Evolutionary conservation across 1,140 invertebrate species (phyloP).

Genomic region (Drosophila novamexicana): DNA sequence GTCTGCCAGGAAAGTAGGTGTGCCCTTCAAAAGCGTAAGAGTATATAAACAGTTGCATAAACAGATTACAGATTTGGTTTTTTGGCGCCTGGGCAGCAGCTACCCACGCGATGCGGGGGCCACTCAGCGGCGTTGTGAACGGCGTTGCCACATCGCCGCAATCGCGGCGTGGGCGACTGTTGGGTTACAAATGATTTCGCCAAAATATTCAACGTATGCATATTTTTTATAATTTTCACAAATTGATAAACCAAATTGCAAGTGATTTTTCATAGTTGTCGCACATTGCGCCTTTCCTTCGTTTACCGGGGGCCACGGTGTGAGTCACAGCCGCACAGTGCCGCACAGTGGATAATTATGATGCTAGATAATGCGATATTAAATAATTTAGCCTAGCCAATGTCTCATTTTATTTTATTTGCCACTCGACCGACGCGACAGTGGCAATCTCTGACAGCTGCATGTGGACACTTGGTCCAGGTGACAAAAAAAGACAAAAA

Average conservation of each 20-base stretch:
- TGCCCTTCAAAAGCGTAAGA: conserved; percentile 25
- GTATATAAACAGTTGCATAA: conserved; percentile 72
- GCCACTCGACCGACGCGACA: conserved; percentile 60
- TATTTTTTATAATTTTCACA: conserved; percentile 83
- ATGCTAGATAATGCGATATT: conserved; percentile 80
- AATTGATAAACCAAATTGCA: conserved; percentile 83
- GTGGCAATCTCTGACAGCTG: conserved; percentile 78
- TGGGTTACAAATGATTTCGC: conserved; percentile 77
- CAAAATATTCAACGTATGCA: conserved; percentile 82
- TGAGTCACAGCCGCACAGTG: conserved; percentile 56
- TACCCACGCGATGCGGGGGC: conserved; percentile 33
- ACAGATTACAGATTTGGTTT: conserved; percentile 62
- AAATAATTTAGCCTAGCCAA: conserved; percentile 60
- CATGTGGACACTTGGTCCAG: conserved; percentile 62
- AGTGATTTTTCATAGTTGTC: conserved; percentile 77
- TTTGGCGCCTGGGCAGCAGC: conserved; percentile 58
- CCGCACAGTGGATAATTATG: conserved; percentile 68
- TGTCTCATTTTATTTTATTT: conserved; percentile 62
- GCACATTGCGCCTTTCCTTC: conserved; percentile 27
- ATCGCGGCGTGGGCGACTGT: conserved; percentile 63
- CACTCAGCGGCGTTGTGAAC: conserved; percentile 21
- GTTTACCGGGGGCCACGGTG: conserved; percentile 2
- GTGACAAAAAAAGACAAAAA: conserved; percentile 11
- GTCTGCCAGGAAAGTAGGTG: background rate
- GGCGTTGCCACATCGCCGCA: conserved; percentile 68